A percentile compares a stretch with the other conserved stretches of the same genome.
phyloP scores from a whole-genome alignment of 2,113 vertebrate species.

The Rhinichthys klamathensis region DNA sequence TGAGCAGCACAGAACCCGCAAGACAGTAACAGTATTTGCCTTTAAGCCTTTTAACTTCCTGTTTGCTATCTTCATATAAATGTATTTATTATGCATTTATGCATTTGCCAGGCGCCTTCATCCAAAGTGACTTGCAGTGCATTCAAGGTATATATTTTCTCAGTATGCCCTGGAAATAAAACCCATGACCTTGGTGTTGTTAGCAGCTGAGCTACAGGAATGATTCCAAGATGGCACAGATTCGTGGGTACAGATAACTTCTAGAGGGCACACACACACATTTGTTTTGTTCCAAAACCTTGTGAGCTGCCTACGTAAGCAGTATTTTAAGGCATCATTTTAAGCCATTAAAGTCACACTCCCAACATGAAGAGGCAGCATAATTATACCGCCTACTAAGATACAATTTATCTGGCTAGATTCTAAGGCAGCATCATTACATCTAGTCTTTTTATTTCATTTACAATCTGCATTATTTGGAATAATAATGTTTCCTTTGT shows the following conservation, averaged over 20 bases:
- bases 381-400: conserved; percentile 9
- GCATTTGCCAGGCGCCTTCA: conserved; percentile 1
- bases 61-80: conserved; percentile 19
- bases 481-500: background rate
- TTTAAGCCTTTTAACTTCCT: conserved; percentile 29
- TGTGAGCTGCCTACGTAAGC: conserved; percentile 5
- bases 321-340: conserved; percentile 4
- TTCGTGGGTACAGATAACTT: conserved; percentile 4
- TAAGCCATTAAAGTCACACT: conserved; percentile 22
- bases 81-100: conserved; percentile 19
- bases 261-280: background rate
- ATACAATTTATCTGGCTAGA: background rate
- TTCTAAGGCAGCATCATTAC: background rate
- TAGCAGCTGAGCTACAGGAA: conserved; percentile 20
- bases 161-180: conserved; percentile 3
- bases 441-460: background rate
- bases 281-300: conserved; percentile 9
- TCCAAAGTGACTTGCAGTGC: conserved; percentile 16
- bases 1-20: background rate
- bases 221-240: conserved; percentile 16
- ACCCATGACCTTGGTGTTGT: background rate
- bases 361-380: conserved; percentile 9
- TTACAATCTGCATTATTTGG: background rate
- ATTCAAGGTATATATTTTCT: background rate
- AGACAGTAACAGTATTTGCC: conserved; percentile 5